These are phyloP conservation scores for Troilus luridus DNA, from an alignment of 2,888 invertebrate genomes.

Conservation along the genomic window DNA sequence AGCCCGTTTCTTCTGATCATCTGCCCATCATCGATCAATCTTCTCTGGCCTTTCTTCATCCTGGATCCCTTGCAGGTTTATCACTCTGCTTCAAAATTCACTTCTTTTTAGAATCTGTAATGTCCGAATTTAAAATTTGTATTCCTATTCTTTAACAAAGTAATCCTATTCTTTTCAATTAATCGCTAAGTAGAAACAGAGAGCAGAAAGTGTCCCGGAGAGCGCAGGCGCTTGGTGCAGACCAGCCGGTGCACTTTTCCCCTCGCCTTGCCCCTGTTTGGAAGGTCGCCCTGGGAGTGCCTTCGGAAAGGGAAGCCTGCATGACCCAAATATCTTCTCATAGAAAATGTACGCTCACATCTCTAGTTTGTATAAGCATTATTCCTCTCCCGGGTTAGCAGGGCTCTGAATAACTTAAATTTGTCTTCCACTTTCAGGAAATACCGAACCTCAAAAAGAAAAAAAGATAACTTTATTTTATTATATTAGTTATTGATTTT, in stretches of 20 bases:
- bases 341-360: neutral
- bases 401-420: neutral
- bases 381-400: too few species aligned
- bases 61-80: too few species aligned
- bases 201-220: neutral
- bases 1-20: too few species aligned
- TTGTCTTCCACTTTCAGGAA: too few species aligned
- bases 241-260: conserved; percentile 37
- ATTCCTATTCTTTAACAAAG: neutral
- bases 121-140: too few species aligned
- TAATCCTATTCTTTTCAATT: neutral
- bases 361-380: neutral
- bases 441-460: too few species aligned
- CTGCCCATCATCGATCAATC: too few species aligned
- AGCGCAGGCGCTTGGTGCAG: neutral
- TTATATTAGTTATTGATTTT: too few species aligned
- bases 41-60: too few species aligned
- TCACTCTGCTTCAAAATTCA: too few species aligned
- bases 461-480: too few species aligned
- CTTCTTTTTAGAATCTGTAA: too few species aligned
- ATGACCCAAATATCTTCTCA: conserved; percentile 32
- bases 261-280: conserved; percentile 24
- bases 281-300: conserved; percentile 35
- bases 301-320: neutral
- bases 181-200: neutral